Base-by-base conservation (phyloP, 2,113 vertebrate genomes). In the Callipepla californica region DNA sequence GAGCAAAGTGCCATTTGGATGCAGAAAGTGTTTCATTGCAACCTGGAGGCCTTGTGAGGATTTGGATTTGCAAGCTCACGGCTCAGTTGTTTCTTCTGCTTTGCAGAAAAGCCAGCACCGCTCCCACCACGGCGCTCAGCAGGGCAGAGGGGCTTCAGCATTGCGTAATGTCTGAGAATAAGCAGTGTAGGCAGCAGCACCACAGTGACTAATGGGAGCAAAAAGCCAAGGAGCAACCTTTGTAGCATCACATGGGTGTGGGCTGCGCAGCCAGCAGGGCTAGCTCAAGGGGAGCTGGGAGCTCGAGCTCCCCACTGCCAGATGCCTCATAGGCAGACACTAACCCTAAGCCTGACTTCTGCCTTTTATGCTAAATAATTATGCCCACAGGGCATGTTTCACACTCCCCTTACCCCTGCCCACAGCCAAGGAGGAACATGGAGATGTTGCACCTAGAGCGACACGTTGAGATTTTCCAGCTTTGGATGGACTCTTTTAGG, bases 171-270 rank as follows among this genome's bases (percentile, higher is more conserved):
- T 10, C 74, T 92, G 87, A 44, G 45, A 80, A 50, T 5, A 55
- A 89, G 51, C 38, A 2, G 36, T 14, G 15, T 0, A 0, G 78
- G 40, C 13, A 4, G 69, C 28, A 25, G 73, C 0, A 0, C 20
- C 66, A 7, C 48, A 21, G 32, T 22, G 79, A 76, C 75, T 68
- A 70, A 65, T 11, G 26, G 76, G 65, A 89, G 85, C 50, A 38
- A 66, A 89, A 69, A 87, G 45, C 36, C 45, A 19, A 66, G 87
- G 70, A 69, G 30, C 50, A 84, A 30, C 78, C 91, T 67, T 38
- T 62, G 32, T 78, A 81, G 80, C 70, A 62, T 7, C 80, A 76
- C 91, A 79, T 77, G 7, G 0, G 80, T 87, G 81, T 66, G 51
- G 13, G 45, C 75, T 85, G 67, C n/a, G 82, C 90, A 70, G 79